Percentiles rank a stretch among this genome's conserved stretches.
These are phyloP conservation scores for Discoglossus pictus DNA, from an alignment of 2,797 vertebrate genomes.

Conservation along the genomic window DNA sequence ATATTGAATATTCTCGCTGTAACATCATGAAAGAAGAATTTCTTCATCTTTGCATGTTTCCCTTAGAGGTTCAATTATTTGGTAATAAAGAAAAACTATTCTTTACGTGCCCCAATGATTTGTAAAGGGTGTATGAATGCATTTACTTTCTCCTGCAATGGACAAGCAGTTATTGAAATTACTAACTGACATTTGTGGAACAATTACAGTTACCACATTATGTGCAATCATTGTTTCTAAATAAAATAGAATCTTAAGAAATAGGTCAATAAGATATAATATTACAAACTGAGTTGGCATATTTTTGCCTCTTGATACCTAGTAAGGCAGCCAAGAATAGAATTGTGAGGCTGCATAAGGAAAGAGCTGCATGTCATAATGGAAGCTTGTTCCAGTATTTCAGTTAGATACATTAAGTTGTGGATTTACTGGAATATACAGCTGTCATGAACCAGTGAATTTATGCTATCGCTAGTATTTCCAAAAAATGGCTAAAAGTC, in stretches of 20 bases:
- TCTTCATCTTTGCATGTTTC: slow-evolving; percentile 39
- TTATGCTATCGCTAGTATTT: too few species aligned
- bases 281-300: background rate
- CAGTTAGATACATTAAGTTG: slow-evolving; percentile 21
- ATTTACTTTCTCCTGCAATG: background rate
- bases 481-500: too few species aligned
- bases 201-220: slow-evolving; percentile 5
- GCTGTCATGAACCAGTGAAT: too few species aligned
- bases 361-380: slow-evolving; percentile 8
- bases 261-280: background rate
- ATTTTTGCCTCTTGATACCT: background rate
- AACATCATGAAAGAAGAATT: slow-evolving; percentile 31
- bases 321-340: slow-evolving; percentile 19
- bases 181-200: too few species aligned
- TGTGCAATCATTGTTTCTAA: too few species aligned
- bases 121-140: slow-evolving; percentile 2
- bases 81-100: slow-evolving; percentile 30
- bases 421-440: background rate
- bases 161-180: too few species aligned
- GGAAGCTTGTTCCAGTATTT: slow-evolving; percentile 10
- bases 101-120: slow-evolving; percentile 2
- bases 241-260: too few species aligned
- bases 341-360: slow-evolving; percentile 18
- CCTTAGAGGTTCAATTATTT: slow-evolving; percentile 43
- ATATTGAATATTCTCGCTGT: slow-evolving; percentile 44